Percentiles rank a stretch among this genome's conserved stretches.
phyloP scores from a whole-genome alignment of 2,797 vertebrate genomes.

The Nasua narica region DNA sequence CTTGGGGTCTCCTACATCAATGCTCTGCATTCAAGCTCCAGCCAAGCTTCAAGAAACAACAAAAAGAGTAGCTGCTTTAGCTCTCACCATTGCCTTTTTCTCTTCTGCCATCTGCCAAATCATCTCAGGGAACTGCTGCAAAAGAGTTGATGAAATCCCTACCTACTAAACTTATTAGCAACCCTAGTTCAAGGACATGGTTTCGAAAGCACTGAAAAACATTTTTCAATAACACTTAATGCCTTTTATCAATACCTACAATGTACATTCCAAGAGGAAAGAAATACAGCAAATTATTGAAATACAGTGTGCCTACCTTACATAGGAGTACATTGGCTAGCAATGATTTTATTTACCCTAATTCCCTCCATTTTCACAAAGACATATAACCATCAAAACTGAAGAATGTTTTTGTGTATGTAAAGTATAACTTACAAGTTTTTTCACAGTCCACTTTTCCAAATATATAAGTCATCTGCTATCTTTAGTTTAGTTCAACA shows the following conservation, averaged over 20 bases:
- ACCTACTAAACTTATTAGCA: not conserved
- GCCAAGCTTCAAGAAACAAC: not conserved
- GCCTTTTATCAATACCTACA: not conserved
- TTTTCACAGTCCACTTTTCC: not conserved
- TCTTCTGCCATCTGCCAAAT: not conserved
- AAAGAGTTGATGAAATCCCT: not conserved
- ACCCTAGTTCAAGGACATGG: not conserved
- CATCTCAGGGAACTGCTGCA: not conserved
- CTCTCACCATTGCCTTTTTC: not conserved
- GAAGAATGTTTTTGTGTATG: not conserved
- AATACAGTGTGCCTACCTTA: not conserved
- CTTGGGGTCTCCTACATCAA: not conserved
- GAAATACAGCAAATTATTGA: not conserved
- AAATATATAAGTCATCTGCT: not conserved
- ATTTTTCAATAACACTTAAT: not conserved
- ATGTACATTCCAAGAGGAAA: not conserved
- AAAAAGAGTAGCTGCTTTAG: not conserved
- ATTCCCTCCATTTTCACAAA: not conserved
- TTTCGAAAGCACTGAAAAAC: not conserved
- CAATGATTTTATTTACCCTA: not conserved
- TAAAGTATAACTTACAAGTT: not conserved
- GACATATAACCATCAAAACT: not conserved
- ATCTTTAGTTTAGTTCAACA: not conserved
- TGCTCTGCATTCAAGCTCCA: not conserved
- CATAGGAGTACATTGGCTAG: not conserved